These are phyloP conservation scores for Sarcophilus harrisii DNA, from an alignment of 2,797 vertebrate genomes.

Conservation along the genomic window DNA sequence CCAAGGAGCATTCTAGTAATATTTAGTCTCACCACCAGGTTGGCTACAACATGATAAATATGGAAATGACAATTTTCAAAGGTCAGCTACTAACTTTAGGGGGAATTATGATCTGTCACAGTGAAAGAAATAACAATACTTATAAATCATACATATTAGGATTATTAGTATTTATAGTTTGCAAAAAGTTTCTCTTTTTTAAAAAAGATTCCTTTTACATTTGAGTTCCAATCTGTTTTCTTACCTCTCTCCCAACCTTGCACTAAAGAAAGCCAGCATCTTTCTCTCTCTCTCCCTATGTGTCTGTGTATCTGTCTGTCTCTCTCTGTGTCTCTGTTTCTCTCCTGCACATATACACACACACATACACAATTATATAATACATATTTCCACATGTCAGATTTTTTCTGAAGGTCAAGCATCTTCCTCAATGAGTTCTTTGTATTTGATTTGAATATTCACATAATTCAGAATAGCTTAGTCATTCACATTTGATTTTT, in stretches of 20 bases:
- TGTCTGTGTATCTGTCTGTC: too few relatives aligned
- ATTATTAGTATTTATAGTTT: neutral
- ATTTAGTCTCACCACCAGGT: neutral
- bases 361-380: too few relatives aligned
- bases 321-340: too few relatives aligned
- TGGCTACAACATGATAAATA: neutral
- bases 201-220: neutral
- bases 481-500: too few relatives aligned
- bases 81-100: neutral
- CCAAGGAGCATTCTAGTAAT: neutral
- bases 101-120: neutral
- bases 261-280: neutral
- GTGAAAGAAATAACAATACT: neutral
- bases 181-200: neutral
- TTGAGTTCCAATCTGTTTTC: neutral
- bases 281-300: too few relatives aligned
- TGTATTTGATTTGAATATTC: too few relatives aligned
- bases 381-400: too few relatives aligned
- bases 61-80: neutral
- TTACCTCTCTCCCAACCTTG: neutral
- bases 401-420: too few relatives aligned
- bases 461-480: too few relatives aligned
- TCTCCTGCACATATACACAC: too few relatives aligned
- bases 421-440: too few relatives aligned
- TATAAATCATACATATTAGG: neutral